These are phyloP conservation scores for Hyalella azteca DNA, from an alignment of 2,888 invertebrate species.

Conservation along the genomic window DNA sequence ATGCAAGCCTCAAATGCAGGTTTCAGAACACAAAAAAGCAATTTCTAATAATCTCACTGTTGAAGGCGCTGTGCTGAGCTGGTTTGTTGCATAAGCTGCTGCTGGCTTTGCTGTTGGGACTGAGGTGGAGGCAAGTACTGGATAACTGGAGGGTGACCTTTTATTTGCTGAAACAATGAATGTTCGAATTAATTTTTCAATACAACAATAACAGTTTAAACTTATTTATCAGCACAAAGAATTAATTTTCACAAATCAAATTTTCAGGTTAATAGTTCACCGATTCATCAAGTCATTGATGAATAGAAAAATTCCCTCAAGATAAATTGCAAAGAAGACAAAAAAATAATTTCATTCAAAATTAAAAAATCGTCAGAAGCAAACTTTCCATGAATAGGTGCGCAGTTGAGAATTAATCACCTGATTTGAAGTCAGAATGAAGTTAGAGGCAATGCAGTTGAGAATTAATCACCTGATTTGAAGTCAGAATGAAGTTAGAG, in stretches of 20 bases:
- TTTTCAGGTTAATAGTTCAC: not conserved
- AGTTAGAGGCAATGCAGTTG: too few species aligned
- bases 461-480: conserved; percentile 2
- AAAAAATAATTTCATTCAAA: too few species aligned
- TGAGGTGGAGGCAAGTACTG: conserved; percentile 8
- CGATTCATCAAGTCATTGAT: too few species aligned
- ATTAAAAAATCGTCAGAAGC: too few species aligned
- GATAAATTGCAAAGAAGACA: too few species aligned
- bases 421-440: too few species aligned
- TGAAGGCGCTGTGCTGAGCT: conserved; percentile 34
- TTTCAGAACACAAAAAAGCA: too few species aligned
- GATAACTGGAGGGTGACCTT: not conserved
- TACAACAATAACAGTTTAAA: too few species aligned
- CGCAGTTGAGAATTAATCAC: too few species aligned
- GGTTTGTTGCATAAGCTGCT: conserved; percentile 40
- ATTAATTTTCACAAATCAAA: not conserved
- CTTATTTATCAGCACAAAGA: not conserved
- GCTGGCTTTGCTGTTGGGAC: not conserved
- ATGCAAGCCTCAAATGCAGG: too few species aligned
- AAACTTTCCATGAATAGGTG: too few species aligned
- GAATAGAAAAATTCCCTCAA: not conserved
- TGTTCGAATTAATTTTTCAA: not conserved
- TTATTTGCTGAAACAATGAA: not conserved
- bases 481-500: not conserved
- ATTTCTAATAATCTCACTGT: conserved; percentile 15